Evolutionary conservation across 2,888 invertebrate genomes (phyloP), one percentile per base, ranked within the genome.

Genomic region (Melinaea menophilus): DNA sequence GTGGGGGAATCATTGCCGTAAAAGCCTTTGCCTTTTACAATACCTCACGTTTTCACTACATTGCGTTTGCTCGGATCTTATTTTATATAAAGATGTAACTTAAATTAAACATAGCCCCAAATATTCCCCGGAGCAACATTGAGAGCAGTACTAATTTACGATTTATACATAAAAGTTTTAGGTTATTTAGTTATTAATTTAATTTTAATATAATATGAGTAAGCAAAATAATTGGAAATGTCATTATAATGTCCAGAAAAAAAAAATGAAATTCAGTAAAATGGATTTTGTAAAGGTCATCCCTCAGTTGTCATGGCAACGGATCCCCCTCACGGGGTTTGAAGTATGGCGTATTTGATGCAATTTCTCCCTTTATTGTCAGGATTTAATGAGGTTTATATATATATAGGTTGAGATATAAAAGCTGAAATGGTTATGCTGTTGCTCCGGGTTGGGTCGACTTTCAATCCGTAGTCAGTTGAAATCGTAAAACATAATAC

Each of bases 1-100:
- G 54, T 47, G 56, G 55, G 58, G 56, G 61, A 56, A 66, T 71
- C 71, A 73, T 66, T 71, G 67, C 74, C 75, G 77, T 82, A 77
- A 82, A 85, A 84, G 82, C 83, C 73, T 77, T n/a, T 76, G 75
- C 72, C 71, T 75, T 72, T 71, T 71, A 83, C 80, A 84, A 84
- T 79, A 78, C 80, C 79, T 77, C 81, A 82, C 85, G 84, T 82
- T 85, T 82, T 77, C 84, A 79, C 77, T 81, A 83, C 82, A 82
- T 80, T 82, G 82, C 83, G 76, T 82, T 81, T 79, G 75, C 76
- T 73, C 65, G 74, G 76, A 79, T 81, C 79, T 79, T 79, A 79
- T 82, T 82, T 76, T 51, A 31, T 51, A 35, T 51, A 3, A 47
- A n/a, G 46, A 13, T 7, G 11, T 56, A 56, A 46, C 57, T 55